Evolutionary conservation across 2,113 vertebrate genomes (phyloP).

Genomic region (Crotalus tigris): DNA sequence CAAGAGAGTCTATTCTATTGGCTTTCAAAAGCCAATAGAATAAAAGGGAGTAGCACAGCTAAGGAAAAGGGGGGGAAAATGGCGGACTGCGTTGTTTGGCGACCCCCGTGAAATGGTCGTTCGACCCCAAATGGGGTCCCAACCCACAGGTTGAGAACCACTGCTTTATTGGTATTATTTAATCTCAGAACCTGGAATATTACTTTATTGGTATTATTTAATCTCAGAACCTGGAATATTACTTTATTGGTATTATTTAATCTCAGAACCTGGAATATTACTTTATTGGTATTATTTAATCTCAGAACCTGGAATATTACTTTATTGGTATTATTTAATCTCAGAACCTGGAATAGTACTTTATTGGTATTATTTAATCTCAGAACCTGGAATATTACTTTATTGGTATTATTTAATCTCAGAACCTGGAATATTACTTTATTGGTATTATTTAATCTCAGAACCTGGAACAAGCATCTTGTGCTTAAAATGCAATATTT

Average conservation of each 20-base stretch:
- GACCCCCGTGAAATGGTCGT: too few relatives aligned
- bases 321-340: slow-evolving; percentile 17
- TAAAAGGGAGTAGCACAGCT: too few relatives aligned
- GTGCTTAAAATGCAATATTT: slow-evolving; percentile 15
- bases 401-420: slow-evolving; percentile 10
- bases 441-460: slow-evolving; percentile 10
- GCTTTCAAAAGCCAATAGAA: too few relatives aligned
- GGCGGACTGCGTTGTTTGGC: too few relatives aligned
- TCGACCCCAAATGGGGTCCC: too few relatives aligned
- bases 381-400: slow-evolving; percentile 6
- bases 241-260: slow-evolving; percentile 14
- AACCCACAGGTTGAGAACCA: too few relatives aligned
- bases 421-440: slow-evolving; percentile 17
- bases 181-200: slow-evolving; percentile 16
- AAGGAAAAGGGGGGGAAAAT: too few relatives aligned
- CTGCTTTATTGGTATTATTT: not conserved
- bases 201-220: slow-evolving; percentile 10
- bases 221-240: slow-evolving; percentile 8
- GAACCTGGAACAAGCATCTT: not conserved
- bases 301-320: slow-evolving; percentile 6
- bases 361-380: not conserved
- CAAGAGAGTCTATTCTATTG: too few relatives aligned
- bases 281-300: slow-evolving; percentile 12
- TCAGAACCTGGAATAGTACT: slow-evolving; percentile 2
- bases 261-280: slow-evolving; percentile 6